Percentiles rank a stretch among this genome's conserved stretches.
These are phyloP conservation scores for Drosophila anomalata DNA, from an alignment of 2,888 invertebrate species.

Conservation along the genomic window DNA sequence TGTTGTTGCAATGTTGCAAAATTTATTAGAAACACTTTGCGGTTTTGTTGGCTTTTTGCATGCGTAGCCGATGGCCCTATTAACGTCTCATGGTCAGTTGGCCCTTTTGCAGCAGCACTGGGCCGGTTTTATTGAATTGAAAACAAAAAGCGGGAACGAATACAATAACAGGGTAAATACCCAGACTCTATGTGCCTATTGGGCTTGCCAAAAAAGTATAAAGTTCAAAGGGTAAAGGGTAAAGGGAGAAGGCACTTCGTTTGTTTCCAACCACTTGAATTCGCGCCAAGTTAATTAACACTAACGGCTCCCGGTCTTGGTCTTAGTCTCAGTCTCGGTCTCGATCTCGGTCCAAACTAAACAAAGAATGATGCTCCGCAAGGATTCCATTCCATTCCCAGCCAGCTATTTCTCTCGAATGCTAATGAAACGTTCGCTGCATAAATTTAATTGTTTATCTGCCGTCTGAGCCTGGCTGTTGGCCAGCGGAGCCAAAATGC, in stretches of 20 bases:
- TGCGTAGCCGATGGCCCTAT: conserved; percentile 61
- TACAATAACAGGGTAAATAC: neutral
- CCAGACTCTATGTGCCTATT: conserved; percentile 25
- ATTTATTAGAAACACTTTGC: conserved; percentile 79
- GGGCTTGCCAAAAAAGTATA: conserved; percentile 33
- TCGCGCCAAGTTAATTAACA: conserved; percentile 75
- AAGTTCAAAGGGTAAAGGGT: conserved; percentile 32
- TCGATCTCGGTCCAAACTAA: conserved; percentile 20
- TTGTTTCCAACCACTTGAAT: conserved; percentile 62
- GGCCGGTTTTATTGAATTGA: conserved; percentile 69
- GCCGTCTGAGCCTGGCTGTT: conserved; percentile 36
- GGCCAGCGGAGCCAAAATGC: conserved; percentile 39
- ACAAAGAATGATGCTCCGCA: conserved; percentile 13
- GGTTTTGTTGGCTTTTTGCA: conserved; percentile 70
- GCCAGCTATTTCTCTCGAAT: conserved; percentile 45
- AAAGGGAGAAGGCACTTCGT: conserved; percentile 32
- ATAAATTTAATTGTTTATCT: conserved; percentile 76
- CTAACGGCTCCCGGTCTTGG: conserved; percentile 47
- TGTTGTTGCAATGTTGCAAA: conserved; percentile 74
- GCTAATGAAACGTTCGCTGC: conserved; percentile 72
- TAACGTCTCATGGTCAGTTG: conserved; percentile 65
- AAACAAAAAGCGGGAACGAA: conserved; percentile 5
- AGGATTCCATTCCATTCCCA: conserved; percentile 17
- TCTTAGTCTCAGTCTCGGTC: conserved; percentile 12
- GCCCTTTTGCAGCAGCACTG: conserved; percentile 21